phyloP scores from a whole-genome alignment of 2,113 vertebrate species.

The Penelope pileata region DNA sequence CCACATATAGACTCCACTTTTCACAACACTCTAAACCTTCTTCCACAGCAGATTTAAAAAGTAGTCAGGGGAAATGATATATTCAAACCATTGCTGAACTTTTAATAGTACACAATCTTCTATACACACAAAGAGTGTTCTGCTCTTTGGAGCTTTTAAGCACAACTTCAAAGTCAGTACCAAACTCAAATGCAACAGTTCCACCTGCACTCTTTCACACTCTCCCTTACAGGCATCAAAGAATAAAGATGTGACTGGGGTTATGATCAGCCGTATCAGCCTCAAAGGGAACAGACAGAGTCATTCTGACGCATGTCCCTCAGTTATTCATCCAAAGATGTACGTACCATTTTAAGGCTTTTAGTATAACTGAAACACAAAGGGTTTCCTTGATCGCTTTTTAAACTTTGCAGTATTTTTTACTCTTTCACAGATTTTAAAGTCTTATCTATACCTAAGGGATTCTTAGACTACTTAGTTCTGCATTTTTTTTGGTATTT shows the following conservation, averaged over 20 bases:
- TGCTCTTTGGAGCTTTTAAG: neutral
- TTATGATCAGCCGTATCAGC: neutral
- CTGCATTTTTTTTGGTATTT: neutral
- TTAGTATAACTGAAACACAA: neutral
- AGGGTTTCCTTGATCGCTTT: too few relatives aligned
- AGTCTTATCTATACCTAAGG: neutral
- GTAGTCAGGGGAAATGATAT: fast-evolving
- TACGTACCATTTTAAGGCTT: neutral
- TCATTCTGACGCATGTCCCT: neutral
- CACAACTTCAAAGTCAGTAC: neutral
- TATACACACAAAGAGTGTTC: neutral
- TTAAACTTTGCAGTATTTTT: too few relatives aligned
- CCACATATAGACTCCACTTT: neutral
- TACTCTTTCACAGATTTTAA: neutral
- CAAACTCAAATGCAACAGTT: neutral
- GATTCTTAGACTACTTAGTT: neutral
- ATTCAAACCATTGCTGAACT: neutral
- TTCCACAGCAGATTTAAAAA: neutral
- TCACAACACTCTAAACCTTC: neutral
- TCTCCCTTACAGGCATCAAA: neutral
- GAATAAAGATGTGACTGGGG: neutral
- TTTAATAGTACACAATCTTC: neutral
- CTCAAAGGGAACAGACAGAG: neutral
- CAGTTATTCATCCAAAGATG: neutral
- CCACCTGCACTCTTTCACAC: neutral